Evolutionary conservation across 2,113 vertebrate genomes (phyloP), one percentile per base, ranked within the genome.

Genomic region (Noturus placidus): DNA sequence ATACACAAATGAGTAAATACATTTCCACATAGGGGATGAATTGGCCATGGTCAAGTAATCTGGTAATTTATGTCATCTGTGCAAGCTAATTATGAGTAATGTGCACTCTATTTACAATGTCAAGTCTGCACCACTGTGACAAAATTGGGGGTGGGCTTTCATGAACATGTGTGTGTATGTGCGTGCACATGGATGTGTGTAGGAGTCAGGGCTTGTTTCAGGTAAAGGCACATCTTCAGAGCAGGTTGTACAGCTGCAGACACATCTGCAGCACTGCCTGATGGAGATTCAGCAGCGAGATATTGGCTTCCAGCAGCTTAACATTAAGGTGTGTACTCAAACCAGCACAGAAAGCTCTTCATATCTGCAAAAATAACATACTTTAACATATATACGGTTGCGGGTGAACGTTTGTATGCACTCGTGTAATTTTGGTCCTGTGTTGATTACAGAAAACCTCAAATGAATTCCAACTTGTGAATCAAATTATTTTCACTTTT

Each of bases 271-370:
- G 89, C 91, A 84, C 84, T 96, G 95, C 87, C 89, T 97, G 33
- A 93, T 95, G 67, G 96, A 97, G 92, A 91, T 97, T 57, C 96
- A 97, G 14, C 96, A 96, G 74, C 94, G 94, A 91, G 97, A 98
- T 69, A 89, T 95, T 82, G 92, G 90, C 81, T 91, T 96, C 59
- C 96, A 97, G 84, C 95, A 97, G 79, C 65, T 97, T 4, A 96
- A 94, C 88, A 85, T 91, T 30, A 96, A 96, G 95, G 97, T 97
- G 90, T 35, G n/a, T n/a, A 5, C 25, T 38, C 72, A 14, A 20
- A 27, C 17, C 33, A n/a, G n/a, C 25, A n/a, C 27, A 50, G 4
- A 42, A 50, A 19, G 4, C n/a, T 80, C 5, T 25, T 14, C 0
- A 27, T n/a, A 30, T 11, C 1, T 17, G 25, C 77, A 27, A 79